A percentile compares a stretch with the other conserved stretches of the same genome.
These are phyloP conservation scores for Tetranychus piercei DNA, from an alignment of 2,888 invertebrate species.

Conservation along the genomic window DNA sequence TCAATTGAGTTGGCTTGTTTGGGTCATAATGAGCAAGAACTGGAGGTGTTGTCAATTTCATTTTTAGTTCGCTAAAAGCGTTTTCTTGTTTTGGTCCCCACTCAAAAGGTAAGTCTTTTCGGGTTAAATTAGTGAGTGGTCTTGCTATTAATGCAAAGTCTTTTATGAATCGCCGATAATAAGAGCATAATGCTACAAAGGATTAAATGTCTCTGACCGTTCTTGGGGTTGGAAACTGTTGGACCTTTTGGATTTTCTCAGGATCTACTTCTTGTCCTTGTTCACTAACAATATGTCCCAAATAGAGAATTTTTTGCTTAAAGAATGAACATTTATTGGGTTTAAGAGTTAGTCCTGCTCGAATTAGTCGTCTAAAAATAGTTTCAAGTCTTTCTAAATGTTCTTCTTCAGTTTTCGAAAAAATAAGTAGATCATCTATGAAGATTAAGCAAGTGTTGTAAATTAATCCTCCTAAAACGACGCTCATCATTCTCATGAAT, in stretches of 20 bases:
- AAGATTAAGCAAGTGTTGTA: constrained; percentile 25
- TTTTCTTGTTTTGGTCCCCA: constrained; percentile 21
- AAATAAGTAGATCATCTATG: constrained; percentile 27
- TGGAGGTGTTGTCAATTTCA: constrained; percentile 19
- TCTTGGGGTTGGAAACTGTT: constrained; percentile 22
- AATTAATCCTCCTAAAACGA: constrained; percentile 24
- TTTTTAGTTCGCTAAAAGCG: constrained; percentile 15
- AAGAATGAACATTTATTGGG: no score
- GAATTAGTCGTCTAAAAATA: constrained; percentile 24
- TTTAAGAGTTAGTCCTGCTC: constrained; percentile 24
- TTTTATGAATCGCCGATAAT: constrained; percentile 25
- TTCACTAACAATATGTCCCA: no score
- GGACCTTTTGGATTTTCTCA: no score
- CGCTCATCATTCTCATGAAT: constrained; percentile 27
- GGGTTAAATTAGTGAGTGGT: constrained; percentile 22
- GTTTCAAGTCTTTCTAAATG: constrained; percentile 21
- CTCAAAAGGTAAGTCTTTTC: constrained; percentile 16
- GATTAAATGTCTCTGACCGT: constrained; percentile 21
- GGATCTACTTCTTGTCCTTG: no score
- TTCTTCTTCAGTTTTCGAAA: constrained; percentile 21
- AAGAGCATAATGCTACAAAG: constrained; percentile 25
- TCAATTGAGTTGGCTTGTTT: constrained; percentile 7
- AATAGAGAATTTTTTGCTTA: no score
- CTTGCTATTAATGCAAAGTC: constrained; percentile 24
- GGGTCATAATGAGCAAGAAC: constrained; percentile 18